phyloP scores from a whole-genome alignment of 2,113 vertebrate species.

The Xiphias gladius region DNA sequence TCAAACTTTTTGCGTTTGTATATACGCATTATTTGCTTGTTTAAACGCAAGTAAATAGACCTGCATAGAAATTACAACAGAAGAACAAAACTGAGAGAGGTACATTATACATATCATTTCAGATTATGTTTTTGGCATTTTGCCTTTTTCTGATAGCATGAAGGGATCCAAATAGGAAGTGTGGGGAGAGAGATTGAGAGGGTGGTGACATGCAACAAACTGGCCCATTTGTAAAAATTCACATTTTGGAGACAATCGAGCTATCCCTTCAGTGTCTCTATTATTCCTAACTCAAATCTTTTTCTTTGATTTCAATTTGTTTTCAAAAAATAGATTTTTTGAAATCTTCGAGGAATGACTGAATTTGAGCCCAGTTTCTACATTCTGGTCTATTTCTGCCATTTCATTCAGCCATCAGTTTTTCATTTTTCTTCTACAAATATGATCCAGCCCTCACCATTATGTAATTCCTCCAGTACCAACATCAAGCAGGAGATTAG shows the following conservation, averaged over 20 bases:
- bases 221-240: not conserved
- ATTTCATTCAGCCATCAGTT: not conserved
- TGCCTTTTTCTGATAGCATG: not conserved
- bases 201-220: not conserved
- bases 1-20: constrained; percentile 11
- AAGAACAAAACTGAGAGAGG: not conserved
- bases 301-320: not conserved
- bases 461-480: not conserved
- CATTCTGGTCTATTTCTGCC: not conserved
- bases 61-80: too few species aligned
- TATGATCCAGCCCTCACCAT: too few species aligned
- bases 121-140: too few species aligned
- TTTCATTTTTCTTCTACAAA: not conserved
- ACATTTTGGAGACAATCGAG: not conserved
- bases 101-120: too few species aligned
- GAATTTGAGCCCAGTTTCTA: not conserved
- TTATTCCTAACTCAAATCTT: not conserved
- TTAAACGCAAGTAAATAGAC: not conserved
- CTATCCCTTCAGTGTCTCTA: not conserved
- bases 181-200: too few species aligned
- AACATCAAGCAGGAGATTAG: not conserved
- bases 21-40: not conserved
- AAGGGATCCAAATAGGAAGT: not conserved
- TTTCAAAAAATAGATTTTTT: not conserved
- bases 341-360: not conserved